phyloP scores from a whole-genome alignment of 2,113 vertebrate species.

The Xiphophorus couchianus region DNA sequence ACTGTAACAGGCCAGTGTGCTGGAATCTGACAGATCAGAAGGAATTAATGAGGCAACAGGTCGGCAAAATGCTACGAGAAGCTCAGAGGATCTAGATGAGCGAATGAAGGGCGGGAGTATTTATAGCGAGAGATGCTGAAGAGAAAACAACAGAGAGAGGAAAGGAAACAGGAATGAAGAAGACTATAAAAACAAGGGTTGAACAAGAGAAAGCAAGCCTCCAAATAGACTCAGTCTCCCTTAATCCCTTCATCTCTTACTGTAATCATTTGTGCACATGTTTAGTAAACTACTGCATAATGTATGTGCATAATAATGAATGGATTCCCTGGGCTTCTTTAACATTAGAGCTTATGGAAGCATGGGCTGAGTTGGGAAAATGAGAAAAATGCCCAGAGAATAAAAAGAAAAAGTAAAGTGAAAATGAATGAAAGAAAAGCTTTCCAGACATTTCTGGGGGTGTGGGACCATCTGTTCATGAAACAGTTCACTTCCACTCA shows the following conservation, averaged over 20 bases:
- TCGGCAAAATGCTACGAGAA: background rate
- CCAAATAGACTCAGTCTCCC: background rate
- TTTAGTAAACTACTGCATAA: background rate
- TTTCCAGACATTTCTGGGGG: constrained; percentile 16
- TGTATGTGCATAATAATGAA: no score
- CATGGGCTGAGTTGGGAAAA: no score
- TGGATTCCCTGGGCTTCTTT: no score
- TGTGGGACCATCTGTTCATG: constrained; percentile 52
- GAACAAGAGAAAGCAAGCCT: background rate
- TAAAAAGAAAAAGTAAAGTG: constrained; percentile 7
- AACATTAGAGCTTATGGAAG: no score
- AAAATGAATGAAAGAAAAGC: background rate
- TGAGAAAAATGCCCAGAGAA: background rate
- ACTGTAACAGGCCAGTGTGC: constrained; percentile 33
- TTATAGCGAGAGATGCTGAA: constrained; percentile 44
- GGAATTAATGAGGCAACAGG: constrained; percentile 1
- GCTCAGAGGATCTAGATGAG: constrained; percentile 14
- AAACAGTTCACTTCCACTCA: constrained; percentile 35
- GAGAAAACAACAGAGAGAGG: constrained; percentile 10
- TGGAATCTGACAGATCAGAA: constrained; percentile 41
- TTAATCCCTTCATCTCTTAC: background rate
- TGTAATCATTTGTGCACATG: background rate
- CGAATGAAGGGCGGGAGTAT: background rate
- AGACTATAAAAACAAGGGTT: background rate
- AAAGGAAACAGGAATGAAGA: background rate